Evolutionary conservation across 2,113 vertebrate genomes (phyloP).

Genomic region (Suncus etruscus): DNA sequence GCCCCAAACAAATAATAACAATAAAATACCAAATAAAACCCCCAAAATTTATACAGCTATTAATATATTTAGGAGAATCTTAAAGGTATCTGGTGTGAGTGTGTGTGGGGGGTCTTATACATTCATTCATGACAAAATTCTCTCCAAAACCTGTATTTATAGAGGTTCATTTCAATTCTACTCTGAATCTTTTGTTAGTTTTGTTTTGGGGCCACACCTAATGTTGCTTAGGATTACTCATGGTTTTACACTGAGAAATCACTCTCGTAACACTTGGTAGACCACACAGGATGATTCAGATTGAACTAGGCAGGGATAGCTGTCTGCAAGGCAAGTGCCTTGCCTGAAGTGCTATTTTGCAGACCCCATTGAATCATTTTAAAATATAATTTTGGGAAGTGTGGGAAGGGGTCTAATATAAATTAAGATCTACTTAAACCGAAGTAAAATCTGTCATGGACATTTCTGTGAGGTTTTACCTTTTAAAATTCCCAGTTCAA

Average conservation of each 20-base stretch:
- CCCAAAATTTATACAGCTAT: not conserved
- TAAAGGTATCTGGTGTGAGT: not conserved
- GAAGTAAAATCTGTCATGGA: not conserved
- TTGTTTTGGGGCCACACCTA: too few relatives aligned
- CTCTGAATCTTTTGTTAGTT: not conserved
- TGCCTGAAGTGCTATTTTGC: too few relatives aligned
- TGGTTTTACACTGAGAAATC: too few relatives aligned
- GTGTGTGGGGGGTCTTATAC: not conserved
- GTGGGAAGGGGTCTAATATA: not conserved
- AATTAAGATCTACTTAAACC: not conserved
- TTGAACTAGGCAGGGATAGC: too few relatives aligned
- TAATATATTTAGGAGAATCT: not conserved
- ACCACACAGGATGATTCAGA: too few relatives aligned
- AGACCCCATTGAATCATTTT: not conserved
- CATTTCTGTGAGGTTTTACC: not conserved
- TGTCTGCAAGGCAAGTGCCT: too few relatives aligned
- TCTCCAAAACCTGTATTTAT: not conserved
- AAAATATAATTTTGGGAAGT: not conserved
- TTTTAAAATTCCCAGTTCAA: slow-evolving; percentile 5
- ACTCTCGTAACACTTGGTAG: too few relatives aligned
- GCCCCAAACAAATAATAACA: too few relatives aligned
- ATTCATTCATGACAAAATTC: not conserved
- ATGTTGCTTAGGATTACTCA: too few relatives aligned
- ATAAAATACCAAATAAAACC: too few relatives aligned
- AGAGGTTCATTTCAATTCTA: slow-evolving; percentile 7